These are phyloP conservation scores for Serilophus lunatus DNA, from an alignment of 2,113 vertebrate genomes.

Conservation along the genomic window DNA sequence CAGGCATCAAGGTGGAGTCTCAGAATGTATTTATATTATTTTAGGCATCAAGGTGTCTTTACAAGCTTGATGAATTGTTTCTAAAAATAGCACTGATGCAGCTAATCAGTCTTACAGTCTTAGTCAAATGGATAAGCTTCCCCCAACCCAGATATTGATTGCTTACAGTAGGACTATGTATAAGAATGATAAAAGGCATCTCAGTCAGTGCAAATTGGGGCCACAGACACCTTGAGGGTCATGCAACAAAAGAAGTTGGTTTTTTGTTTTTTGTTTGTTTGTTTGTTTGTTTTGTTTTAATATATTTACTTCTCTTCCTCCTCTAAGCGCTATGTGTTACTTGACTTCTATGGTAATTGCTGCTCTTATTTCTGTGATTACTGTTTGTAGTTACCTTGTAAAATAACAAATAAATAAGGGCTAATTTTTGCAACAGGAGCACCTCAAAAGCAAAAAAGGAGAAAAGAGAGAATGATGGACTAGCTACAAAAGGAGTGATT, in stretches of 20 bases:
- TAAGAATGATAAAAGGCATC: background rate
- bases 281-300: background rate
- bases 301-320: background rate
- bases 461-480: background rate
- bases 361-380: background rate
- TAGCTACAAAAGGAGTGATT: background rate
- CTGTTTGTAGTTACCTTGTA: background rate
- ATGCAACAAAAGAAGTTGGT: background rate
- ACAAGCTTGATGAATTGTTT: conserved; percentile 59
- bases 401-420: background rate
- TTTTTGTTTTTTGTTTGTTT: no score
- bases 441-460: background rate
- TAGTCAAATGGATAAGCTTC: conserved; percentile 31
- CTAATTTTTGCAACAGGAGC: background rate
- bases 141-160: conserved; percentile 29
- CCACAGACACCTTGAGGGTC: background rate
- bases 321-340: background rate
- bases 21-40: background rate
- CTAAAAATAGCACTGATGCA: conserved; percentile 8
- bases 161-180: background rate
- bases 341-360: background rate
- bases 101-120: conserved; percentile 52
- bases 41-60: conserved; percentile 16
- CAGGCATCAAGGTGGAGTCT: background rate
- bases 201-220: background rate